These are phyloP conservation scores for Heliconius ethilla DNA, from an alignment of 2,888 invertebrate species.

Conservation along the genomic window DNA sequence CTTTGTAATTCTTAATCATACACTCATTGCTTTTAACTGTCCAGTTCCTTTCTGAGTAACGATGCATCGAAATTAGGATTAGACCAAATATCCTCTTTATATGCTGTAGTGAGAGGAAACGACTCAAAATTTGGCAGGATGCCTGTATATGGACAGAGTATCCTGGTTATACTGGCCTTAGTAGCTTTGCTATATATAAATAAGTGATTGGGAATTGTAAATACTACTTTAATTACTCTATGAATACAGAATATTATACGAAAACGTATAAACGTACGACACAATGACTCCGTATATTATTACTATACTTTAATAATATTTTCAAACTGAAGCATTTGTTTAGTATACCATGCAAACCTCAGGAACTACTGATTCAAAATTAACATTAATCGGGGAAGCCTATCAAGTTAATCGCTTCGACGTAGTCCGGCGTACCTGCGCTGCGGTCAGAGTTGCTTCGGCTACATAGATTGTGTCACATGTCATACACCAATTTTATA, in stretches of 20 bases:
- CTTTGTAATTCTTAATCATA: not conserved
- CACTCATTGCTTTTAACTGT: slow-evolving; percentile 22
- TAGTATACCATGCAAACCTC: not conserved
- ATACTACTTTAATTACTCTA: not conserved
- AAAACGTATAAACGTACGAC: too few species aligned
- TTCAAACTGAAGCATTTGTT: not conserved
- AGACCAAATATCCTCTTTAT: slow-evolving; percentile 25
- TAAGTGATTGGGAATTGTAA: not conserved
- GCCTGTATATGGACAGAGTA: slow-evolving; percentile 17
- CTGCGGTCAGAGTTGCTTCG: not conserved
- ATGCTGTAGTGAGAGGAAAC: slow-evolving; percentile 19
- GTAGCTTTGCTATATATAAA: not conserved
- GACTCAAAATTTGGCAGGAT: slow-evolving; percentile 32
- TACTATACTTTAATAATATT: too few species aligned
- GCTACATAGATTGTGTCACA: not conserved
- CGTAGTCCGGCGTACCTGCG: not conserved
- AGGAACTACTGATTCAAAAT: not conserved
- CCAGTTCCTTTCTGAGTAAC: slow-evolving; percentile 20
- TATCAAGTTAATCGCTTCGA: not conserved
- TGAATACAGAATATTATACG: too few species aligned
- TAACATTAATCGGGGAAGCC: too few species aligned
- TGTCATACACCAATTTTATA: not conserved
- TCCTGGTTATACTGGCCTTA: slow-evolving; percentile 6
- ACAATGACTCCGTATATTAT: too few species aligned
- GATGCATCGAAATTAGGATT: slow-evolving; percentile 20